These are phyloP conservation scores for Papilio machaon DNA, from an alignment of 1,140 invertebrate genomes.

Conservation along the genomic window DNA sequence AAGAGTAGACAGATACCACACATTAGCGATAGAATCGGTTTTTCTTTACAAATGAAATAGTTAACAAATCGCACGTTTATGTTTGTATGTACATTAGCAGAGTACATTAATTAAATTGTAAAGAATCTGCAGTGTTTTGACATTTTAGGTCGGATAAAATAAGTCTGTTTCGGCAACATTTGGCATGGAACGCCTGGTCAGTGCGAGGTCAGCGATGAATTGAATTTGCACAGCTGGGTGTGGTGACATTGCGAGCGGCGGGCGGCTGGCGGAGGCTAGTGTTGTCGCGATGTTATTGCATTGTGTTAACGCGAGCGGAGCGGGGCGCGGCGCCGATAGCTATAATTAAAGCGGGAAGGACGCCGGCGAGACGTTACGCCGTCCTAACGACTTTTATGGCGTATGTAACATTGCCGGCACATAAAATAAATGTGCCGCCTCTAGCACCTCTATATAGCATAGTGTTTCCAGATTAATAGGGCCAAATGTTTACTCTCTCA, in stretches of 20 bases:
- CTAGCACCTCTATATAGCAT: slow-evolving; percentile 71
- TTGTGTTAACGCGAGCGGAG: slow-evolving; percentile 66
- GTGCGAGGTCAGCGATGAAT: slow-evolving; percentile 18
- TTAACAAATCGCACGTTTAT: background rate
- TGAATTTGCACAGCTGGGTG: slow-evolving; percentile 2
- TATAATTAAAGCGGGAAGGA: slow-evolving; percentile 79
- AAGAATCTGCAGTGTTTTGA: background rate
- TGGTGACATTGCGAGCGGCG: slow-evolving; percentile 46
- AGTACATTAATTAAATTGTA: background rate
- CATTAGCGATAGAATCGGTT: background rate
- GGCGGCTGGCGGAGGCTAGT: slow-evolving; percentile 57
- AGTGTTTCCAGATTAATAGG: slow-evolving; percentile 75
- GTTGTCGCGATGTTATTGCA: slow-evolving; percentile 73
- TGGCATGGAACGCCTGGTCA: slow-evolving; percentile 27
- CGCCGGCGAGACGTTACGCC: slow-evolving; percentile 78
- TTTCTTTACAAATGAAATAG: background rate
- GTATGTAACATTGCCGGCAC: slow-evolving; percentile 80
- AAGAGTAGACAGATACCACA: background rate
- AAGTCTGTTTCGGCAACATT: slow-evolving; percentile 13
- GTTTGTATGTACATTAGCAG: background rate
- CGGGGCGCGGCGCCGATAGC: slow-evolving; percentile 58
- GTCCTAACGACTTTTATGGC: slow-evolving; percentile 81
- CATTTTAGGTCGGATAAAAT: background rate
- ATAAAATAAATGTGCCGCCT: slow-evolving; percentile 81
- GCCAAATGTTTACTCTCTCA: slow-evolving; percentile 76